Percentiles rank a stretch among this genome's conserved stretches.
These are phyloP conservation scores for Heteromyza rotundicornis DNA, from an alignment of 2,888 invertebrate species.

Conservation along the genomic window DNA sequence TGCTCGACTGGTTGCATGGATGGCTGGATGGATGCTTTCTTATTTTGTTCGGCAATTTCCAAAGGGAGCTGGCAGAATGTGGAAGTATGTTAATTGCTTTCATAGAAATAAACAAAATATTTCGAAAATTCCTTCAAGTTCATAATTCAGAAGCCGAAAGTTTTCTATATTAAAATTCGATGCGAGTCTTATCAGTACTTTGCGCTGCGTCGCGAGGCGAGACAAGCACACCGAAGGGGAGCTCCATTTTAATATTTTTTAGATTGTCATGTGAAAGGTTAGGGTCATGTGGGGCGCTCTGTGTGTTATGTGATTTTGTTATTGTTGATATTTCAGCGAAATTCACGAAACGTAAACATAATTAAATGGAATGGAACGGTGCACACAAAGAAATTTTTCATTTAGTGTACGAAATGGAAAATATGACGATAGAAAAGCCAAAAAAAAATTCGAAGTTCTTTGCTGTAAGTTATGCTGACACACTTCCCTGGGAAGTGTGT, in stretches of 20 bases:
- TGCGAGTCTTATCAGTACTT: not conserved
- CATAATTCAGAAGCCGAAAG: not conserved
- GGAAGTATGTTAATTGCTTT: not conserved
- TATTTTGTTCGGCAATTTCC: not conserved
- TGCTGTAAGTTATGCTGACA: too few species aligned
- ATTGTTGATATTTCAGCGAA: not conserved
- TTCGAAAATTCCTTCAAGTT: not conserved
- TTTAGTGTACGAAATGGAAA: not conserved
- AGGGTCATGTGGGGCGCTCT: not conserved
- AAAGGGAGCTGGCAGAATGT: not conserved
- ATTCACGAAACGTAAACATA: not conserved
- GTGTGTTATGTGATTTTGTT: not conserved
- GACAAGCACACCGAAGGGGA: not conserved
- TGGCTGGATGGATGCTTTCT: not conserved
- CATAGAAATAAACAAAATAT: not conserved
- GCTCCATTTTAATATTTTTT: not conserved
- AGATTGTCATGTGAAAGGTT: constrained; percentile 4
- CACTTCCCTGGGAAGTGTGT: too few species aligned
- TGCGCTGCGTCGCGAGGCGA: not conserved
- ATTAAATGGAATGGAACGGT: not conserved
- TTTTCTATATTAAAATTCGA: too few species aligned
- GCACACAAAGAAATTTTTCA: not conserved
- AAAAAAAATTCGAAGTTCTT: too few species aligned
- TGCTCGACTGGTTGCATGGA: not conserved
- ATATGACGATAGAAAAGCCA: too few species aligned